Evolutionary conservation across 2,888 invertebrate genomes (phyloP), one percentile per base, ranked within the genome.

Genomic region (Chrysopilus asiliformis): DNA sequence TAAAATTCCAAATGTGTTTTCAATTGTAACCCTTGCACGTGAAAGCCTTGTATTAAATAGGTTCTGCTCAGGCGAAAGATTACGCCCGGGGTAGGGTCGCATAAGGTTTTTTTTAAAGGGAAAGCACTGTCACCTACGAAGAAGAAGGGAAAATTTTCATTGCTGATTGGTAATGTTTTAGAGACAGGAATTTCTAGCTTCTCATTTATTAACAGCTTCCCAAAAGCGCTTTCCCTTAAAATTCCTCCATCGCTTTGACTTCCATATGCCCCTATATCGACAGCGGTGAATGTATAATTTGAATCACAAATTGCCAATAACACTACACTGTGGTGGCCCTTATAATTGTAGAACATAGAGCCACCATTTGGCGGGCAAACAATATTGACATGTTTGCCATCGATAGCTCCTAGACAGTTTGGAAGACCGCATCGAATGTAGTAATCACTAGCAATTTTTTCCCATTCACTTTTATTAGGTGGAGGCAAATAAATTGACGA

Each of bases 361-460:
- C 49, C 45, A 13, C 34, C 34, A 13, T 43, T 42, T 14, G 44
- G 38, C 8, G 49, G 47, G 19, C 46, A 45, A 36, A 45, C 46
- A 17, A 47, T 43, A 14, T 25, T 14, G n/a, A 46, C 36, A 19
- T 46, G 44, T 15, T 44, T 44, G 4, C 45, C 44, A 25, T 45
- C 43, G 15, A 46, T 41, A 4, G 44, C 47, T 35, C 49, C 51
- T 10, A 47, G 12, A 17, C 46, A 47, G 41, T 49, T 39, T 13
- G 49, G 46, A 19, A 40, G 14, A 7, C 36, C 24, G 6, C 37
- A 34, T 17, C 15, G 38, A 2, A 37, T 19, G 8, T 40, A 20
- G 34, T 48, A 47, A 8, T 42, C 45, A 8, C 30, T 20, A 2
- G 44, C 36, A 28, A 45, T 48, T 14, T 31, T 31, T 28, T 31